Conservation (phyloP, 2,113 vertebrate genomes). For the Prunella fulvescens region DNA sequence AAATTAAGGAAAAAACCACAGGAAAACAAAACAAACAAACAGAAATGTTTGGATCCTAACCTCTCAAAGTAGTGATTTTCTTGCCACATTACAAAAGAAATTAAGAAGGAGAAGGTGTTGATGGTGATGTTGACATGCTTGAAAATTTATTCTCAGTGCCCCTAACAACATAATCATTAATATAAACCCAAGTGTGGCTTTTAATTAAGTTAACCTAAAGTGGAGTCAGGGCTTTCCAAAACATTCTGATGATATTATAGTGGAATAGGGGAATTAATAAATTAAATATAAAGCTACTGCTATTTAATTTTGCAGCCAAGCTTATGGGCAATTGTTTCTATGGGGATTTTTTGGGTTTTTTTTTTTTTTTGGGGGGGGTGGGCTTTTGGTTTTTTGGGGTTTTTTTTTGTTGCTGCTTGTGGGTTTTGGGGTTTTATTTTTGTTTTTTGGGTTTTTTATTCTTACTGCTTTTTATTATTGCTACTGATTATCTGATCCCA, state of each 20-base stretch:
- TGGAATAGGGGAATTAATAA: background rate
- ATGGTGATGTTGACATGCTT: background rate
- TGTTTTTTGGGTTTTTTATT: background rate
- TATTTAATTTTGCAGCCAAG: background rate
- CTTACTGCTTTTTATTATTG: background rate
- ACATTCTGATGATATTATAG: background rate
- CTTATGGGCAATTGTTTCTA: background rate
- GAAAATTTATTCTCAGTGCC: background rate
- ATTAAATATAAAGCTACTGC: background rate
- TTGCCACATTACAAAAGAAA: background rate
- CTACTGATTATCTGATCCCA: conserved; percentile 7
- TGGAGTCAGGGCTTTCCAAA: background rate
- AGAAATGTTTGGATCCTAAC: background rate
- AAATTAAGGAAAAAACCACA: background rate
- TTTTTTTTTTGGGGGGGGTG: too few species aligned
- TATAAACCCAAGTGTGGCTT: background rate
- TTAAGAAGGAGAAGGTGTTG: background rate
- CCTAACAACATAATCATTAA: background rate
- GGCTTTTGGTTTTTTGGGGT: too few species aligned
- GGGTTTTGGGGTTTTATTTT: background rate
- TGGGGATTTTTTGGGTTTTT: too few species aligned
- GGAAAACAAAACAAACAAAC: background rate
- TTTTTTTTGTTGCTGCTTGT: background rate
- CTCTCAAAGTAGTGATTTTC: background rate
- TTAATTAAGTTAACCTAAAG: background rate